Percentiles rank a stretch among this genome's conserved stretches.
Conservation (phyloP, 2,113 vertebrate species). For the Crotalus tigris region DNA sequence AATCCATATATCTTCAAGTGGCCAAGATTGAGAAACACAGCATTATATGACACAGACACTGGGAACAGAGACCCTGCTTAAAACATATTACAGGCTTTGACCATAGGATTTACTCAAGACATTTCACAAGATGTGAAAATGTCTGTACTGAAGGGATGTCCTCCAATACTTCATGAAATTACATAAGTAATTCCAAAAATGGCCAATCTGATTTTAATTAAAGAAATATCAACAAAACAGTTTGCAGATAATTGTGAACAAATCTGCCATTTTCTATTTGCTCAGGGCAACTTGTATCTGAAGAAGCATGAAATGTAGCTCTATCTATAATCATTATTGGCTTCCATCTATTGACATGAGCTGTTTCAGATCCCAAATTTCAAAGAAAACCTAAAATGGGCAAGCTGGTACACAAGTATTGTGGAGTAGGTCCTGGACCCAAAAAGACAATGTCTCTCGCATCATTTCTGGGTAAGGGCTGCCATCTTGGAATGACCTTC, state of each 20-base stretch:
- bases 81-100: not conserved
- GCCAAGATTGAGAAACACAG: not conserved
- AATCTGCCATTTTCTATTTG: not conserved
- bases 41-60: slow-evolving; percentile 18
- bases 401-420: not conserved
- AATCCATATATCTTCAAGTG: no score
- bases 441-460: not conserved
- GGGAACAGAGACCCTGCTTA: slow-evolving; percentile 12
- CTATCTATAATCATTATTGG: not conserved
- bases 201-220: slow-evolving; percentile 35
- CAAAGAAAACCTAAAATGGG: not conserved
- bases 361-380: not conserved
- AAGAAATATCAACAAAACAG: not conserved
- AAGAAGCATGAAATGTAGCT: not conserved
- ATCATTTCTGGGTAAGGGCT: not conserved
- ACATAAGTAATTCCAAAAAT: not conserved
- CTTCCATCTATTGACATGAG: not conserved
- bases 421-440: not conserved
- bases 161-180: not conserved
- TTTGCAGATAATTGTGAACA: not conserved
- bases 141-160: slow-evolving; percentile 31
- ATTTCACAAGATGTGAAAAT: slow-evolving; percentile 24
- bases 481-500: not conserved
- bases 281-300: not conserved
- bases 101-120: slow-evolving; percentile 45